A percentile compares a stretch with the other conserved stretches of the same genome.
Conservation (phyloP, 92 coral and sea anemone genomes). For the Heliopora coerulea region DNA sequence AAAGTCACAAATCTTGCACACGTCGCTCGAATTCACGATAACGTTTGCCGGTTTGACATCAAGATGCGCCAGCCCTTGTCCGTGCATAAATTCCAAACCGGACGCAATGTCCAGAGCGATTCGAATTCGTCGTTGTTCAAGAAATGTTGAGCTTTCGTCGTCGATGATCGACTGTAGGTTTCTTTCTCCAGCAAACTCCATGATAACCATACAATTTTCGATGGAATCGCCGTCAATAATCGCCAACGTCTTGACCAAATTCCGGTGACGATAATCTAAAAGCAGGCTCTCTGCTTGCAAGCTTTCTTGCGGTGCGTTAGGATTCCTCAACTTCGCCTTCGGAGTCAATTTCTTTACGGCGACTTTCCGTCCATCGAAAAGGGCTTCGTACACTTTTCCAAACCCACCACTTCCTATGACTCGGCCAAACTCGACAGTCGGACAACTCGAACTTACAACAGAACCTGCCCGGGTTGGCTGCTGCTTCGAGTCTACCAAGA, state of each 20-base stretch:
- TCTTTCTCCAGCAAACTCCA: conserved; percentile 92
- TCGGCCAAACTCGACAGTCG: conserved; percentile 54
- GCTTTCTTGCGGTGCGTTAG: conserved; percentile 87
- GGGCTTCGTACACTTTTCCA: conserved; percentile 85
- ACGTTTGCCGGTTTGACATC: conserved; percentile 96
- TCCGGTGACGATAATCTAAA: conserved; percentile 80
- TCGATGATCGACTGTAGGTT: conserved; percentile 78
- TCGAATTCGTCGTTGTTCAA: conserved; percentile 68
- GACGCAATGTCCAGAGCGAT: conserved; percentile 76
- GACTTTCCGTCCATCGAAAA: conserved; percentile 69
- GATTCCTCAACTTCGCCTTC: conserved; percentile 72
- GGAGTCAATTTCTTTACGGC: conserved; percentile 85
- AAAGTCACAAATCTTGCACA: conserved; percentile 92
- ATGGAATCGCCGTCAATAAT: conserved; percentile 66
- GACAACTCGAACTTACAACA: conserved; percentile 10
- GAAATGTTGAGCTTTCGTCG: conserved; percentile 68
- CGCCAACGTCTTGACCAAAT: conserved; percentile 79
- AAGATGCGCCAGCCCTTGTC: conserved; percentile 86
- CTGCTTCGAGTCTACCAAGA: conserved; percentile 22
- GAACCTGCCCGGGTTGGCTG: neutral
- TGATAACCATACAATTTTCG: conserved; percentile 69
- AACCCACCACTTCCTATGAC: conserved; percentile 94
- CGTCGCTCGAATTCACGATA: conserved; percentile 74
- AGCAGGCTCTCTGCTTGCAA: conserved; percentile 92
- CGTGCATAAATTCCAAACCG: conserved; percentile 82